phyloP scores from a whole-genome alignment of 2,888 invertebrate species.

The Torymus aiolomorphi region DNA sequence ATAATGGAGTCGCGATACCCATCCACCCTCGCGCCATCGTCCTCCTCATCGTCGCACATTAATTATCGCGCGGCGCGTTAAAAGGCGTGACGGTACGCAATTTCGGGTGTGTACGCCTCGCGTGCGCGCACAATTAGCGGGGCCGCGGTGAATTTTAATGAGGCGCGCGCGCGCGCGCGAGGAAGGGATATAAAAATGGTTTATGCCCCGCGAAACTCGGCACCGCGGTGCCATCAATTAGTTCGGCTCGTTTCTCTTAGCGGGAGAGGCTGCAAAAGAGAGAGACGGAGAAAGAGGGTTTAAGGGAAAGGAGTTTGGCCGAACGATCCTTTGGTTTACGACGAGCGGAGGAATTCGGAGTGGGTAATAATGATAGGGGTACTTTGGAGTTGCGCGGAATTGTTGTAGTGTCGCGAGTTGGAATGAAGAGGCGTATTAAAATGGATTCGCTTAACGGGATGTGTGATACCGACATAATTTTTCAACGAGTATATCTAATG shows the following conservation, averaged over 20 bases:
- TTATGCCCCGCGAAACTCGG: slow-evolving; percentile 70
- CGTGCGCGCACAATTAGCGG: slow-evolving; percentile 60
- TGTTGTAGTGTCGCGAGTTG: no score
- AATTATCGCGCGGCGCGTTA: slow-evolving; percentile 52
- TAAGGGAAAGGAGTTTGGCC: neutral
- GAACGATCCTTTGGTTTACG: slow-evolving; percentile 40
- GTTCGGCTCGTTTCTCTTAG: slow-evolving; percentile 48
- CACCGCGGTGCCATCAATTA: slow-evolving; percentile 70
- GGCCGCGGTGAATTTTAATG: slow-evolving; percentile 67
- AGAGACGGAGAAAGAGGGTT: neutral
- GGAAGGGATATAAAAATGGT: slow-evolving; percentile 67
- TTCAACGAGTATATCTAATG: no score
- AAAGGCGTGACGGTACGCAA: slow-evolving; percentile 57
- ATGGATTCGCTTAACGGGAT: no score
- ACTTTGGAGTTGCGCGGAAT: slow-evolving; percentile 10
- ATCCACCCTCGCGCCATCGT: no score
- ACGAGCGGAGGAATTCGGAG: slow-evolving; percentile 30
- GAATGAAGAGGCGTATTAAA: no score
- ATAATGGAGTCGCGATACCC: no score
- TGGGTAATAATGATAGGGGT: slow-evolving; percentile 43
- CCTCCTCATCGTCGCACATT: slow-evolving; percentile 43
- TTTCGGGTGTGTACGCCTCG: slow-evolving; percentile 39
- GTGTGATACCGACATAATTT: no score
- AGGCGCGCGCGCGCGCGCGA: slow-evolving; percentile 58
- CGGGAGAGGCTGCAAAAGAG: neutral